phyloP scores from a whole-genome alignment of 1,140 invertebrate species.

The Lasaia peninsularis region DNA sequence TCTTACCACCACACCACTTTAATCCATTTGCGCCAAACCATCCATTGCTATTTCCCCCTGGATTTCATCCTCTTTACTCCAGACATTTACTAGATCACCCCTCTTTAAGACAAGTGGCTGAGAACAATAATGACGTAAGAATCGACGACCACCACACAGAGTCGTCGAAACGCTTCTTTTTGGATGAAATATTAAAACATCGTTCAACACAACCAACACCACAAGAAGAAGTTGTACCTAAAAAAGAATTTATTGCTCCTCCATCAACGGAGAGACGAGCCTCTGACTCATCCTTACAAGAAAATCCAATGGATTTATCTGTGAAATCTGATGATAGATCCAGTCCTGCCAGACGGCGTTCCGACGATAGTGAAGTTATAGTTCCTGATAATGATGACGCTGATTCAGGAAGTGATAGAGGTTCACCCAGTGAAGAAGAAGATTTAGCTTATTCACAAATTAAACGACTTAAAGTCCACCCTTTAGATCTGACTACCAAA shows the following conservation, averaged over 20 bases:
- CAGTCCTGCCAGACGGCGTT: constrained; percentile 64
- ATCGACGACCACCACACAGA: constrained; percentile 77
- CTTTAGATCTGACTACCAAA: constrained; percentile 84
- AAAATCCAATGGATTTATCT: constrained; percentile 89
- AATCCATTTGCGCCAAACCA: constrained; percentile 64
- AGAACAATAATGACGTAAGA: constrained; percentile 80
- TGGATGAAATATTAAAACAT: constrained; percentile 85
- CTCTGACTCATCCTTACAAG: constrained; percentile 77
- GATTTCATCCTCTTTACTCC: constrained; percentile 81
- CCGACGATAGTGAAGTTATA: constrained; percentile 70
- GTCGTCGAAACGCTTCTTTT: constrained; percentile 82
- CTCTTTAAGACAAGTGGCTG: constrained; percentile 63
- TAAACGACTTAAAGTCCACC: constrained; percentile 77
- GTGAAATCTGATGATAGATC: constrained; percentile 81
- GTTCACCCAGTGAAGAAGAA: constrained; percentile 77
- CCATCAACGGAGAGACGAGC: constrained; percentile 65
- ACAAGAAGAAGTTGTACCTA: constrained; percentile 64
- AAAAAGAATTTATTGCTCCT: constrained; percentile 64
- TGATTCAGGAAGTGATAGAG: constrained; percentile 75
- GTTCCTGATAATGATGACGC: constrained; percentile 58
- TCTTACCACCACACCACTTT: constrained; percentile 79
- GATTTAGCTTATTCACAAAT: constrained; percentile 70
- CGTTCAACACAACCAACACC: constrained; percentile 57
- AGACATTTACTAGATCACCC: constrained; percentile 78
- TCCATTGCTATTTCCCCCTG: constrained; percentile 81